These are phyloP conservation scores for Myxocyprinus asiaticus DNA, from an alignment of 2,113 vertebrate species.

Conservation along the genomic window DNA sequence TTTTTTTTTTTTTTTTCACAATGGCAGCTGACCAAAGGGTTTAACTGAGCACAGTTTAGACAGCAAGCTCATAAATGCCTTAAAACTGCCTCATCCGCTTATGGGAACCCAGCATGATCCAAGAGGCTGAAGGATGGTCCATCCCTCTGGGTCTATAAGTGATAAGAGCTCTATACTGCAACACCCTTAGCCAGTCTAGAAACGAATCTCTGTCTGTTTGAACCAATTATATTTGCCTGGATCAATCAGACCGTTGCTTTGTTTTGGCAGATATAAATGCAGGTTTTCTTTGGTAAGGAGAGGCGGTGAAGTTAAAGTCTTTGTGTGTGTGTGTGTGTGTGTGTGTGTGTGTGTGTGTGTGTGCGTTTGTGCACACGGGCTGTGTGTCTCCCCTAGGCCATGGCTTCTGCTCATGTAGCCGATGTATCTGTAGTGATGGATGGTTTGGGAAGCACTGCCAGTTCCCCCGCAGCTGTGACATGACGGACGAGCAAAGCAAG, in stretches of 20 bases:
- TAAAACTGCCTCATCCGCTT: background rate
- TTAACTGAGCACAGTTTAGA: too few relatives aligned
- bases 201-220: slow-evolving; percentile 42
- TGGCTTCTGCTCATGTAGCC: slow-evolving; percentile 90
- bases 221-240: slow-evolving; percentile 57
- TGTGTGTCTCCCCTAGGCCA: slow-evolving; percentile 74
- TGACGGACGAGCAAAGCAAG: slow-evolving; percentile 87
- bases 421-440: slow-evolving; percentile 86
- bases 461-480: slow-evolving; percentile 85
- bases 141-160: background rate
- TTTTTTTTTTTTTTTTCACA: too few relatives aligned
- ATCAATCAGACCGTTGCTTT: slow-evolving; percentile 15
- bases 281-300: slow-evolving; percentile 32
- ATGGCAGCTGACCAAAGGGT: too few relatives aligned
- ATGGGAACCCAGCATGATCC: background rate
- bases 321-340: slow-evolving; percentile 37
- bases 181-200: slow-evolving; percentile 38
- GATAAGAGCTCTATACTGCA: slow-evolving; percentile 16
- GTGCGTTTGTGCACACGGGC: too few relatives aligned
- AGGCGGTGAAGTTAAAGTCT: slow-evolving; percentile 23
- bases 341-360: too few relatives aligned
- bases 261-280: slow-evolving; percentile 39
- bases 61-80: background rate
- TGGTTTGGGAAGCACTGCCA: slow-evolving; percentile 95
- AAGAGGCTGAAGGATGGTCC: background rate